Evolutionary conservation across 2,888 invertebrate species (phyloP), one percentile per base, ranked within the genome.

Genomic region (Syrista parreyssii): DNA sequence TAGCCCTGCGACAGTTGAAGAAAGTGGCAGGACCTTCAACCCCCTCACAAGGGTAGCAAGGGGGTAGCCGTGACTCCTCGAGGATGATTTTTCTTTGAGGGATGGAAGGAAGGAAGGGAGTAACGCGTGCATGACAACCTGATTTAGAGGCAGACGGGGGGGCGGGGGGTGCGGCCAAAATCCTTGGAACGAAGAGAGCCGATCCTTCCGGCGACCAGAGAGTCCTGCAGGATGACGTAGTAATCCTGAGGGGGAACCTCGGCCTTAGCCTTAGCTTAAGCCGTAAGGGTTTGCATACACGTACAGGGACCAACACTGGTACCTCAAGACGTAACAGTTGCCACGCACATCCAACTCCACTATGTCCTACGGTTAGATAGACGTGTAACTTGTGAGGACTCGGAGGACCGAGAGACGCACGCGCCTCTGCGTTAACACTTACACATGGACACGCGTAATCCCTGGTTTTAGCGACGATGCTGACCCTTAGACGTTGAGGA

Each of bases 271-370:
- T 88, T 87, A 87, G 89, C 88, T 88, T 88, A 87, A 89, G 88
- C 89, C 89, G 84, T 86, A 86, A 88, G 89, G 90, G 90, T 90
- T 89, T 89, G 89, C 90, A 90, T 89, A 88, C 84, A 89, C 79
- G 79, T 78, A 77, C 75, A 76, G 78, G 79, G 76, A 81, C 83
- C 68, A 68, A 79, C 77, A 82, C 79, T 76, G 33, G 35, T 36
- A 33, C 12, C 12, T 55, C 23, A 71, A 71, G 71, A 71, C 71
- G 71, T 71, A 55, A 9, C 55, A 55, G 55, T 55, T 23, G 55
- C 55, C 23, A 55, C 55, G 55, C 55, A 23, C 55, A 23, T 23
- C 55, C 23, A 23, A 23, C 55, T 55, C 55, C 55, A 1, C 55
- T 1, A 23, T 23, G 23, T 23, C 55, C 55, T 23, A 55, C 4